These are phyloP conservation scores for Leptonema lineaticorne DNA, from an alignment of 1,140 invertebrate genomes.

Conservation along the genomic window DNA sequence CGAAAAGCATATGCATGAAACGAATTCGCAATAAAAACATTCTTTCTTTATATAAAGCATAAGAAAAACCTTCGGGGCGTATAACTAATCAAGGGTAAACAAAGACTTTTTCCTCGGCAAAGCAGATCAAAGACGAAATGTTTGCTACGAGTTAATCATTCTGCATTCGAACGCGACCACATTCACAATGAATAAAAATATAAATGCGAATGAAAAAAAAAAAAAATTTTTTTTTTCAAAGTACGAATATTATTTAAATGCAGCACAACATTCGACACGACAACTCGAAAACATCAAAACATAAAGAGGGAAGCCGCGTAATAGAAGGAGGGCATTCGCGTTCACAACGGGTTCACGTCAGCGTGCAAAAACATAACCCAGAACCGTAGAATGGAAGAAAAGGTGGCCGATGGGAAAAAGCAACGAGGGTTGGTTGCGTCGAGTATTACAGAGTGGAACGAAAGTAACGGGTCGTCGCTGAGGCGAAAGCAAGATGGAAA, in stretches of 20 bases:
- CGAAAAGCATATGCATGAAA: too few relatives aligned
- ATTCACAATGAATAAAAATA: neutral
- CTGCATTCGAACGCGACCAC: neutral
- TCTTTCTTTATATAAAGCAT: neutral
- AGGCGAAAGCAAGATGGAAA: conserved; percentile 9
- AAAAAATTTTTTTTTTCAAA: too few relatives aligned
- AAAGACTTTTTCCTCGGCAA: conserved; percentile 25
- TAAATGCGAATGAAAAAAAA: neutral
- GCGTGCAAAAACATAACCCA: conserved; percentile 32
- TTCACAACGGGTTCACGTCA: neutral
- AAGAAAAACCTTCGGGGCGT: conserved; percentile 9
- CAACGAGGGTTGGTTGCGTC: conserved; percentile 3
- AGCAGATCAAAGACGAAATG: conserved; percentile 34
- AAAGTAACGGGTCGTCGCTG: neutral
- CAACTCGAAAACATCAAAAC: too few relatives aligned
- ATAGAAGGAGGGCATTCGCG: neutral
- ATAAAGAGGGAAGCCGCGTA: neutral
- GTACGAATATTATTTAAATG: too few relatives aligned
- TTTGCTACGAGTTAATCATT: conserved; percentile 25
- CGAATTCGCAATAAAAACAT: neutral
- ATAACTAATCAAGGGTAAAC: conserved; percentile 38
- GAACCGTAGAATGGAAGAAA: conserved; percentile 34
- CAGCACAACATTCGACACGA: too few relatives aligned
- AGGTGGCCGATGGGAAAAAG: conserved; percentile 33
- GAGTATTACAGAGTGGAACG: neutral